Evolutionary conservation across 2,888 invertebrate genomes (phyloP).

Genomic region (Schizaphis graminum): DNA sequence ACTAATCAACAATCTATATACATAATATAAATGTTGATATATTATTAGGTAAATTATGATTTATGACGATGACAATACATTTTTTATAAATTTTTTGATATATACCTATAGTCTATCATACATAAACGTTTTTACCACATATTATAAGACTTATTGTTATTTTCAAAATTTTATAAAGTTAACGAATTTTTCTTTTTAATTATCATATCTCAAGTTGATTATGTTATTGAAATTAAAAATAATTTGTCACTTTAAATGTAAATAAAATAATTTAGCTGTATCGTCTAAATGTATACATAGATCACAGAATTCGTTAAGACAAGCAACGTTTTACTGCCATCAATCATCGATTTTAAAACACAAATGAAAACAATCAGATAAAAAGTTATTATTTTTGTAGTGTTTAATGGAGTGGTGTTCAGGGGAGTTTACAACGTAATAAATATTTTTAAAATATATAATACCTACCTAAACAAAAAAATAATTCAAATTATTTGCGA

Average conservation of each 20-base stretch:
- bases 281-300: too few species aligned
- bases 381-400: background rate
- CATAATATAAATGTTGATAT: background rate
- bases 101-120: background rate
- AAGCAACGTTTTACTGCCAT: too few species aligned
- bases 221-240: background rate
- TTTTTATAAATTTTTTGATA: background rate
- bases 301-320: too few species aligned
- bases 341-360: background rate
- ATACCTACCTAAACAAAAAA: background rate
- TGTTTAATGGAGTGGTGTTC: background rate
- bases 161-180: background rate
- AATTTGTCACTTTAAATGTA: background rate
- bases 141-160: background rate
- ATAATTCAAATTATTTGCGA: background rate
- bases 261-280: too few species aligned
- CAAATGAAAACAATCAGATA: background rate
- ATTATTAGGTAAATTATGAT: background rate
- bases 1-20: background rate
- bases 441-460: background rate
- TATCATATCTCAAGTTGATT: background rate
- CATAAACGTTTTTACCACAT: background rate
- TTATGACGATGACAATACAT: background rate
- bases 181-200: background rate
- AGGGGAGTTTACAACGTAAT: background rate